These are phyloP conservation scores for Brachypterus glaber DNA, from an alignment of 2,888 invertebrate species.

Conservation along the genomic window DNA sequence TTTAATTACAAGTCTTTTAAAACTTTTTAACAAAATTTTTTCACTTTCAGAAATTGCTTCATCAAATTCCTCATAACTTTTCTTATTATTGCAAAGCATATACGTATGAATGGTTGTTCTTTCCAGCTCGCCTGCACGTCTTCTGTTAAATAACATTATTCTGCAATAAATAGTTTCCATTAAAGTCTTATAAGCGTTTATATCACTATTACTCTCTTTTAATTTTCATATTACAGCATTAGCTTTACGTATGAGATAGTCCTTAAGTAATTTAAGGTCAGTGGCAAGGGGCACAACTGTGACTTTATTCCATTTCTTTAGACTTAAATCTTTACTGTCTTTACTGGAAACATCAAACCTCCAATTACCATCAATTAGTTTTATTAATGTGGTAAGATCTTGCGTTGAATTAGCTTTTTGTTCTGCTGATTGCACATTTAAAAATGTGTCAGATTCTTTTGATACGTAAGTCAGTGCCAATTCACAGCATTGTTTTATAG, in stretches of 20 bases:
- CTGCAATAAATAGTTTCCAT: constrained; percentile 22
- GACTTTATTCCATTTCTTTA: constrained; percentile 16
- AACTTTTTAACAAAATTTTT: constrained; percentile 22
- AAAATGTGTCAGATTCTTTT: constrained; percentile 9
- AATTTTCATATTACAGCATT: constrained; percentile 5
- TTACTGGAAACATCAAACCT: constrained; percentile 16
- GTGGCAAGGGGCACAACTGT: constrained; percentile 10
- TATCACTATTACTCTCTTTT: too few species aligned
- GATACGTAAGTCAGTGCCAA: constrained; percentile 1
- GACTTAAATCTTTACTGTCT: constrained; percentile 11
- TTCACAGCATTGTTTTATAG: background rate
- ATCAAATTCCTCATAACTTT: constrained; percentile 23
- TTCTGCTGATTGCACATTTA: constrained; percentile 7
- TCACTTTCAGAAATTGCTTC: constrained; percentile 19
- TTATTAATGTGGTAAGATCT: constrained; percentile 16
- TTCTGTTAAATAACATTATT: constrained; percentile 22
- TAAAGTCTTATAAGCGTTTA: constrained; percentile 14
- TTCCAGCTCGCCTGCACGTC: constrained; percentile 18
- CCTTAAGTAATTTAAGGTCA: constrained; percentile 13
- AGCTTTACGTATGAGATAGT: constrained; percentile 13
- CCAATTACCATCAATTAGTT: constrained; percentile 16
- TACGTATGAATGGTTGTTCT: constrained; percentile 8
- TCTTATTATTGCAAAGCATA: background rate
- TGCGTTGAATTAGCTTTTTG: constrained; percentile 13
- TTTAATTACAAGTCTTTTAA: constrained; percentile 24